phyloP scores from a whole-genome alignment of 1,140 invertebrate species.

The Hesperophylax magnus region DNA sequence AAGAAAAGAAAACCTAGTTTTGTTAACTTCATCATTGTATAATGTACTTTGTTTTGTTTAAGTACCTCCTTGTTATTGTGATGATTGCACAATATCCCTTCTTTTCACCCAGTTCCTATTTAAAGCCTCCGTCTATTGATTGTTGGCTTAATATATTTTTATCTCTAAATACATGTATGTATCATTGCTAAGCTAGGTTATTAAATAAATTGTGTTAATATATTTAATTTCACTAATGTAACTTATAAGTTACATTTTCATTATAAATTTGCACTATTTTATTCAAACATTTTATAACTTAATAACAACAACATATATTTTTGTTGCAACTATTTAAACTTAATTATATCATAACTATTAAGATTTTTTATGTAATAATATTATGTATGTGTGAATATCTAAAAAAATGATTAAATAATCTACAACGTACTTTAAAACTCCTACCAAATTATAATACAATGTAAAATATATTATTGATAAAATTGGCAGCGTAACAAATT shows the following conservation, averaged over 20 bases:
- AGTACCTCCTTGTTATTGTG: not conserved
- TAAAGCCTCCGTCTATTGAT: not conserved
- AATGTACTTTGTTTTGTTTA: too few relatives aligned
- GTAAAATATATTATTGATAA: conserved; percentile 2
- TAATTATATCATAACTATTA: conserved; percentile 1
- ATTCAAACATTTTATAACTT: not conserved
- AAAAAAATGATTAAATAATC: conserved; percentile 1
- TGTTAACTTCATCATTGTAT: too few relatives aligned
- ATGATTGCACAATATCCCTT: not conserved
- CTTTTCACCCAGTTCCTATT: not conserved
- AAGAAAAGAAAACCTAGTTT: too few relatives aligned
- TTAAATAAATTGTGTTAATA: not conserved
- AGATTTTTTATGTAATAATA: conserved; percentile 10
- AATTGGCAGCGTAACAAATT: not conserved
- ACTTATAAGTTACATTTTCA: not conserved
- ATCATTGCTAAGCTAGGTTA: not conserved
- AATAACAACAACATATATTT: not conserved
- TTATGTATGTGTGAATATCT: not conserved
- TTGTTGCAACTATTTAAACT: not conserved
- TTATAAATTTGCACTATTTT: not conserved
- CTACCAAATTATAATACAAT: conserved; percentile 17
- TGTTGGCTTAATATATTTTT: not conserved
- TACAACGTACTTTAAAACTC: conserved; percentile 23
- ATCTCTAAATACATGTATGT: not conserved
- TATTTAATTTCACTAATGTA: not conserved